A percentile compares a stretch with the other conserved stretches of the same genome.
These are phyloP conservation scores for Brachylomia viminalis DNA, from an alignment of 2,888 invertebrate species.

Conservation along the genomic window DNA sequence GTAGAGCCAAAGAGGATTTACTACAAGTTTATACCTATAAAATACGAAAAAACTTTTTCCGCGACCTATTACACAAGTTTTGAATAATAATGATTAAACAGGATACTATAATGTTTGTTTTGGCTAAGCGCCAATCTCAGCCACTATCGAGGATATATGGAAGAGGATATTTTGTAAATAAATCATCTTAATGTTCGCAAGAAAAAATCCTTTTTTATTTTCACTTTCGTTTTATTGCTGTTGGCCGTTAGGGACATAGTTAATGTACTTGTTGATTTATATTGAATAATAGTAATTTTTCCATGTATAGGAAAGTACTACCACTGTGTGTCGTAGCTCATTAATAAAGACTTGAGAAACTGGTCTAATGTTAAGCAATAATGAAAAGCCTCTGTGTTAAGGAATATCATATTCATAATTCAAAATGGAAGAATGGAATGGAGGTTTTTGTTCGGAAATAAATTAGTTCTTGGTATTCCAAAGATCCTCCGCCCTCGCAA, in stretches of 20 bases:
- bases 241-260: constrained; percentile 21
- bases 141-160: constrained; percentile 53
- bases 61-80: no score
- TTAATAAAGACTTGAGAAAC: neutral
- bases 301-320: neutral
- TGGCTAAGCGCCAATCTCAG: constrained; percentile 61
- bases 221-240: constrained; percentile 50
- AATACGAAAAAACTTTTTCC: no score
- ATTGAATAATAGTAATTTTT: neutral
- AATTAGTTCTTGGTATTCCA: neutral
- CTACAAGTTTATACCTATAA: no score
- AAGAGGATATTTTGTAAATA: constrained; percentile 58
- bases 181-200: constrained; percentile 63
- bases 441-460: no score
- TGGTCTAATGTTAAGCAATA: no score
- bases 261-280: constrained; percentile 27
- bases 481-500: neutral
- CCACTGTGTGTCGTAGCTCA: neutral
- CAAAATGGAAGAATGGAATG: neutral
- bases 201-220: constrained; percentile 52
- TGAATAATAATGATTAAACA: constrained; percentile 63
- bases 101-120: constrained; percentile 54
- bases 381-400: no score
- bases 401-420: neutral
- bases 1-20: no score